A percentile compares a stretch with the other conserved stretches of the same genome.
Evolutionary conservation across 2,113 vertebrate genomes (phyloP).

Genomic region (Cebus imitator): DNA sequence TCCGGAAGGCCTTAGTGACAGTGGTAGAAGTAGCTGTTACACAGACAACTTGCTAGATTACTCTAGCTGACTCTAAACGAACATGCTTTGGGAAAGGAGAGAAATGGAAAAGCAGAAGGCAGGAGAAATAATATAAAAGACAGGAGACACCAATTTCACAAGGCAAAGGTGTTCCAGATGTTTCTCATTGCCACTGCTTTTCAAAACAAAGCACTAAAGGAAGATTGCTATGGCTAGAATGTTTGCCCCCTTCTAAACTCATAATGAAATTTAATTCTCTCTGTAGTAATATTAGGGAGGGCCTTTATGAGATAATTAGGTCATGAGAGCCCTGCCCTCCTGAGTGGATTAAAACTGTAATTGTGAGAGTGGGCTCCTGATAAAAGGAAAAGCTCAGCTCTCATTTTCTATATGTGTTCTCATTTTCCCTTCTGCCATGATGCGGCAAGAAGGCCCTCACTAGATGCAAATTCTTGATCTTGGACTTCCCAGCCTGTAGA

Average conservation of each 20-base stretch:
- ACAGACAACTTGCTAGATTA: neutral
- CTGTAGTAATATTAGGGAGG: neutral
- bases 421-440: neutral
- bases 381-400: neutral
- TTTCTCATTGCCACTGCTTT: neutral
- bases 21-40: neutral
- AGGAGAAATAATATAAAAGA: neutral
- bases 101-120: neutral
- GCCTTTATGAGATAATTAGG: neutral
- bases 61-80: neutral
- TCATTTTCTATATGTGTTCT: neutral
- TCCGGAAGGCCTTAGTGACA: neutral
- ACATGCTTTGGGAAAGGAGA: neutral
- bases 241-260: neutral
- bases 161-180: fast-evolving
- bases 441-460: neutral
- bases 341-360: neutral
- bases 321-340: neutral
- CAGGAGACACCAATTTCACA: fast-evolving
- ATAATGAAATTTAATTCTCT: neutral
- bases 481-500: neutral
- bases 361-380: neutral
- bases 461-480: neutral
- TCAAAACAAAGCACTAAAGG: neutral
- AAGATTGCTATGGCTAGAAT: neutral